These are phyloP conservation scores for Lepidurus apus DNA, from an alignment of 1,140 invertebrate species.

Conservation along the genomic window DNA sequence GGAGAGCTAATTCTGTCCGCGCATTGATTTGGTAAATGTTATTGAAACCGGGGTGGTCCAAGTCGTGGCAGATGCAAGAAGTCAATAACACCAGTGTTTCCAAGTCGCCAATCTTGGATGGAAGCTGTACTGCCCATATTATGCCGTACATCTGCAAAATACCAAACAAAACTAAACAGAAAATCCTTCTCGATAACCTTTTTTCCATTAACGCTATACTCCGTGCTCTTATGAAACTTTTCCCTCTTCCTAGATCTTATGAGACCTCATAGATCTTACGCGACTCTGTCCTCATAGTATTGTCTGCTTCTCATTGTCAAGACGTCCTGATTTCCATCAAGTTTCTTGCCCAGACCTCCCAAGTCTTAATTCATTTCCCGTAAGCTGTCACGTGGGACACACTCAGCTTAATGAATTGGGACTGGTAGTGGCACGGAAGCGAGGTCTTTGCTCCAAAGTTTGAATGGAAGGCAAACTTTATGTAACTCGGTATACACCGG, in stretches of 20 bases:
- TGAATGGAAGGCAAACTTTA: neutral
- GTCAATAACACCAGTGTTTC: constrained; percentile 73
- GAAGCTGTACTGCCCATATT: constrained; percentile 64
- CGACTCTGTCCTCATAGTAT: neutral
- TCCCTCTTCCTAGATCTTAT: neutral
- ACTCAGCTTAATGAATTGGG: neutral
- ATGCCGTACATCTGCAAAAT: constrained; percentile 75
- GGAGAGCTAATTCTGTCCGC: constrained; percentile 71
- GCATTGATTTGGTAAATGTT: constrained; percentile 85
- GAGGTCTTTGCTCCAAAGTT: neutral
- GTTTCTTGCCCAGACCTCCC: neutral
- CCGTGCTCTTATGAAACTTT: neutral
- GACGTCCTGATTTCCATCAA: neutral
- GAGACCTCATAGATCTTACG: neutral
- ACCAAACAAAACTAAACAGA: constrained; percentile 32
- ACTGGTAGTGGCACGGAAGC: neutral
- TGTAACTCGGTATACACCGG: neutral
- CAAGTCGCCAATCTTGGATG: constrained; percentile 61
- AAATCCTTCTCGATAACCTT: neutral
- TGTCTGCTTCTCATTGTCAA: neutral
- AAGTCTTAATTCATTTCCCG: neutral
- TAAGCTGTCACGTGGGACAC: neutral
- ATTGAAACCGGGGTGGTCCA: constrained; percentile 87
- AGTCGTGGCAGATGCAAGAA: constrained; percentile 81
- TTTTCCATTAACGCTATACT: constrained; percentile 37